phyloP scores from a whole-genome alignment of 2,888 invertebrate genomes.

The Ceriagrion tenellum region DNA sequence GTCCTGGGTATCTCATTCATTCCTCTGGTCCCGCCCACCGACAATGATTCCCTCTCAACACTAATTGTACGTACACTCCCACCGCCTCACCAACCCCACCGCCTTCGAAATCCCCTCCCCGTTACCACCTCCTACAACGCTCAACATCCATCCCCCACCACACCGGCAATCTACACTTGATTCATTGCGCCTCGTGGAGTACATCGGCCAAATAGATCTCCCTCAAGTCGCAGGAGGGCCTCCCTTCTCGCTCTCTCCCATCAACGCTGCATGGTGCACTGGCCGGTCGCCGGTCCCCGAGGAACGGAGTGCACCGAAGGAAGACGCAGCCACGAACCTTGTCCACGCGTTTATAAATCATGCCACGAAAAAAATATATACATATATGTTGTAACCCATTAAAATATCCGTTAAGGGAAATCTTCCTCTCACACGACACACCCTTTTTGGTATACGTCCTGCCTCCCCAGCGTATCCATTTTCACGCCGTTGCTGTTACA shows the following conservation, averaged over 20 bases:
- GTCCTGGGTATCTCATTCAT: constrained; percentile 51
- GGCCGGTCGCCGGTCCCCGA: background rate
- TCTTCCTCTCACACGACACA: constrained; percentile 41
- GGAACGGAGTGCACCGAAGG: background rate
- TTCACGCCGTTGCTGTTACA: background rate
- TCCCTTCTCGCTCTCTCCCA: background rate
- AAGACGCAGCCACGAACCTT: background rate
- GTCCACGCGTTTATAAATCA: constrained; percentile 45
- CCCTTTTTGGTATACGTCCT: background rate
- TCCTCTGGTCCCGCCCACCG: constrained; percentile 44
- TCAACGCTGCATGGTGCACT: background rate
- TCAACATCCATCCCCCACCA: background rate
- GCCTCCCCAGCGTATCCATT: constrained; percentile 11
- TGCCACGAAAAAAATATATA: background rate
- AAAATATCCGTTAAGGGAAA: constrained; percentile 56
- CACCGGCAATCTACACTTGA: constrained; percentile 39
- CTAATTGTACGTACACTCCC: constrained; percentile 52
- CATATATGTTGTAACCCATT: constrained; percentile 33
- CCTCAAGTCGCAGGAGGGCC: background rate
- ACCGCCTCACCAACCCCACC: background rate
- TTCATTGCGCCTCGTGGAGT: constrained; percentile 60
- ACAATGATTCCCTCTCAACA: constrained; percentile 68
- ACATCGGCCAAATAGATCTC: constrained; percentile 50
- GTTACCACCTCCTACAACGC: background rate
- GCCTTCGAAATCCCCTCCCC: background rate